phyloP scores from a whole-genome alignment of 2,888 invertebrate species.

The Aplocera efformata region DNA sequence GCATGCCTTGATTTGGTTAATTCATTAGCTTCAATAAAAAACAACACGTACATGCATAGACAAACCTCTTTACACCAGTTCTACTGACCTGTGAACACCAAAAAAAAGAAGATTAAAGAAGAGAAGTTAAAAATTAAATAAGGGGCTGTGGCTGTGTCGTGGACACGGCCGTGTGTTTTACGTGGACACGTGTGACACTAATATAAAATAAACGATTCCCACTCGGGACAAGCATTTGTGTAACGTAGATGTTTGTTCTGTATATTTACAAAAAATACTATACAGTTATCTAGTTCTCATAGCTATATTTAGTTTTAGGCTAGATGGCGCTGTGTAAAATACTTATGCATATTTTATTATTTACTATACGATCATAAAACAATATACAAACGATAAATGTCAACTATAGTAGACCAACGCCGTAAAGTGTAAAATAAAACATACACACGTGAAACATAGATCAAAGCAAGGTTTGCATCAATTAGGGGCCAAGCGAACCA shows the following conservation, averaged over 20 bases:
- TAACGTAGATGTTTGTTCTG: too few species aligned
- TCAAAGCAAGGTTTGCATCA: slow-evolving; percentile 23
- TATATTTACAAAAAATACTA: too few species aligned
- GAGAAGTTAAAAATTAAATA: not conserved
- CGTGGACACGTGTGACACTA: too few species aligned
- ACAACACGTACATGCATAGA: slow-evolving; percentile 42
- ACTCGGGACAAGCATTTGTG: too few species aligned
- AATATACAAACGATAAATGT: not conserved
- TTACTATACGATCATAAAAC: not conserved
- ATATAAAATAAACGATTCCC: too few species aligned
- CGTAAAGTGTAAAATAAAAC: slow-evolving; percentile 10
- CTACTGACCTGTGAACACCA: slow-evolving; percentile 52
- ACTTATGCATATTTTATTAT: not conserved
- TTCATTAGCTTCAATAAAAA: slow-evolving; percentile 8
- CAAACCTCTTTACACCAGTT: slow-evolving; percentile 39
- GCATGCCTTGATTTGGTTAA: slow-evolving; percentile 12
- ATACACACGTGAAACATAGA: slow-evolving; percentile 11
- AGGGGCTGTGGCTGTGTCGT: too few species aligned
- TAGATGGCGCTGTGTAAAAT: too few species aligned
- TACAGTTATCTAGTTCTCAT: too few species aligned
- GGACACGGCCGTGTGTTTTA: too few species aligned
- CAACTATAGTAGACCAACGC: not conserved
- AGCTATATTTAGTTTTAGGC: too few species aligned
- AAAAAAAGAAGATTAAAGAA: slow-evolving; percentile 21
- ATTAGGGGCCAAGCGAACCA: slow-evolving; percentile 23